Base-by-base conservation (phyloP, 2,113 vertebrate species). In the Salvelinus fontinalis region DNA sequence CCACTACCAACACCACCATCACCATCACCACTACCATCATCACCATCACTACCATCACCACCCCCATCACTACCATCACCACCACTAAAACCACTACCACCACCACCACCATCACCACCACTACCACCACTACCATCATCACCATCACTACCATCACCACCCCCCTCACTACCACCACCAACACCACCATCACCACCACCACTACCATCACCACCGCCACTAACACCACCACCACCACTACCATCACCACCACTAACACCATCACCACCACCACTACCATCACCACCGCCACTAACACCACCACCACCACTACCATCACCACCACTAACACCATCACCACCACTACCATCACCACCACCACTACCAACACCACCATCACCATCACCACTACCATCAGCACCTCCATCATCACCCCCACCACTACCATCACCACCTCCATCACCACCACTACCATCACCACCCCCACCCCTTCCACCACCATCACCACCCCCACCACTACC, bases 151-250 rank as follows among this genome's bases (percentile, higher is more conserved):
- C 7, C 0, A 39, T 1, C 2, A 2, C 1, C 2, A 39, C 39
- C 0, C 0, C 8, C 31, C 1, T 1, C 5, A 34, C 0, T 0
- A 39, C 0, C 0, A 39, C 7, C 7, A 39, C 0, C 39, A 39
- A 0, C 2, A 39, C 8, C 2, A 39, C 39, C 0, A 39, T 2
- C 1, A 39, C 1, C 34, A 39, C 0, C 8, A 39, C 0, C 2
- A 9, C 8, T 8, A 9, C 0, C 1, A 39, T 2, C 7, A 8
- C 6, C 7, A 39, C 0, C 5, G 2, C 1, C 2, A 9, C 39
- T 0, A 9, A 1, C 7, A 39, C 0, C 34, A 39, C 0, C 8
- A 9, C 0, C 2, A 2, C 7, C 0, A 39, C 1, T 2, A 39
- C 1, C 2, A 39, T 0, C 7, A 39, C 0, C 1, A 8, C 7